These are phyloP conservation scores for Lycocerus yunnanus DNA, from an alignment of 2,888 invertebrate species.

Conservation along the genomic window DNA sequence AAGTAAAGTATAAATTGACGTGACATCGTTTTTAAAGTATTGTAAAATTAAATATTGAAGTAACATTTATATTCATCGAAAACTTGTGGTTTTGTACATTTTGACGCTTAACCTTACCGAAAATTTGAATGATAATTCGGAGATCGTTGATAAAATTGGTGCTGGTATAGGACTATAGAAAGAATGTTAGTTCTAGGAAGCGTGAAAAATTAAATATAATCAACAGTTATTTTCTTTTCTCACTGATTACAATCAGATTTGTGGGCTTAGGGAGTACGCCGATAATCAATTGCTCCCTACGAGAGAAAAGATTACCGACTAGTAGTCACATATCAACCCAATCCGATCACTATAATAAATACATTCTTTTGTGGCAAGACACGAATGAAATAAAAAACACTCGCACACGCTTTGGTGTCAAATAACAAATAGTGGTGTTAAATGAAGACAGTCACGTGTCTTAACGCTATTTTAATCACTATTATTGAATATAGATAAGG, in stretches of 20 bases:
- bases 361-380: constrained; percentile 49
- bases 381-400: constrained; percentile 55
- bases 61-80: no score
- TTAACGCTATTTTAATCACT: constrained; percentile 31
- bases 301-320: constrained; percentile 39
- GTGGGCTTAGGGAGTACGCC: constrained; percentile 36
- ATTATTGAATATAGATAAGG: constrained; percentile 24
- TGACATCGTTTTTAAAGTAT: no score
- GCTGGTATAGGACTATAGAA: not conserved
- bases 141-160: not conserved
- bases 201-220: constrained; percentile 27
- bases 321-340: constrained; percentile 45
- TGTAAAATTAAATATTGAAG: no score
- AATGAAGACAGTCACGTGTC: constrained; percentile 32
- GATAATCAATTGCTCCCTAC: constrained; percentile 40
- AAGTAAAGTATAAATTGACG: no score
- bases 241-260: constrained; percentile 41
- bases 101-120: no score
- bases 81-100: no score
- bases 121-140: not conserved
- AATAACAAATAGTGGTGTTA: constrained; percentile 45
- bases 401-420: constrained; percentile 50
- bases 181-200: constrained; percentile 21
- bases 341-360: constrained; percentile 47
- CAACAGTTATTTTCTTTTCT: constrained; percentile 34